These are phyloP conservation scores for Serranus cabrilla DNA, from an alignment of 2,797 vertebrate species.

Conservation along the genomic window DNA sequence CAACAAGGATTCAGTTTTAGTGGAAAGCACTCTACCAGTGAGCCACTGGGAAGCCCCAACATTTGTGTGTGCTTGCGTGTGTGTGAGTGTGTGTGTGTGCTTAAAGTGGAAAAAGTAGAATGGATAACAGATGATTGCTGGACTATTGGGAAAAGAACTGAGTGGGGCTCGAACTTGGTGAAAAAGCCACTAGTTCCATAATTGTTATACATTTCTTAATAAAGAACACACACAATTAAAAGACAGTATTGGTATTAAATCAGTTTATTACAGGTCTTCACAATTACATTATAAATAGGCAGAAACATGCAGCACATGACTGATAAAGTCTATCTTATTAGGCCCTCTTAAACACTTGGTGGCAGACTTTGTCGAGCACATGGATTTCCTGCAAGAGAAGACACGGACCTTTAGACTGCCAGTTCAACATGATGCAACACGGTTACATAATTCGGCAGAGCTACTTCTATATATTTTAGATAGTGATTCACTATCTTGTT, in stretches of 20 bases:
- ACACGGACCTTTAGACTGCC: constrained; percentile 66
- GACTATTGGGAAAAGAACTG: too few relatives aligned
- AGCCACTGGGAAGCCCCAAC: too few relatives aligned
- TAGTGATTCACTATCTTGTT: constrained; percentile 18
- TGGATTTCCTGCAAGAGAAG: constrained; percentile 88
- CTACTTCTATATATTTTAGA: neutral
- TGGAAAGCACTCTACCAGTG: too few relatives aligned
- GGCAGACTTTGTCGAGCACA: constrained; percentile 91
- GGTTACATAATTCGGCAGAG: constrained; percentile 35
- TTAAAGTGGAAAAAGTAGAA: too few relatives aligned
- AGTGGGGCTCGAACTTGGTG: too few relatives aligned
- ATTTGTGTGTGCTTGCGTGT: too few relatives aligned
- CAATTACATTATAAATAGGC: constrained; percentile 55
- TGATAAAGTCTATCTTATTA: constrained; percentile 28
- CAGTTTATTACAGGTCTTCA: constrained; percentile 63
- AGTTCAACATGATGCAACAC: constrained; percentile 46
- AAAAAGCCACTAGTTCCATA: neutral
- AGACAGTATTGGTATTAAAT: constrained; percentile 20
- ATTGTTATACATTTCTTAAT: neutral
- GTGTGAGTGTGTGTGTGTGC: too few relatives aligned
- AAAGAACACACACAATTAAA: neutral
- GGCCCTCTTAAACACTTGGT: constrained; percentile 92
- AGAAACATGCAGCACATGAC: constrained; percentile 15
- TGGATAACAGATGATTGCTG: too few relatives aligned
- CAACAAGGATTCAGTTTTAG: too few relatives aligned